phyloP scores from a whole-genome alignment of 2,888 invertebrate species.

The Caenorhabditis becei region DNA sequence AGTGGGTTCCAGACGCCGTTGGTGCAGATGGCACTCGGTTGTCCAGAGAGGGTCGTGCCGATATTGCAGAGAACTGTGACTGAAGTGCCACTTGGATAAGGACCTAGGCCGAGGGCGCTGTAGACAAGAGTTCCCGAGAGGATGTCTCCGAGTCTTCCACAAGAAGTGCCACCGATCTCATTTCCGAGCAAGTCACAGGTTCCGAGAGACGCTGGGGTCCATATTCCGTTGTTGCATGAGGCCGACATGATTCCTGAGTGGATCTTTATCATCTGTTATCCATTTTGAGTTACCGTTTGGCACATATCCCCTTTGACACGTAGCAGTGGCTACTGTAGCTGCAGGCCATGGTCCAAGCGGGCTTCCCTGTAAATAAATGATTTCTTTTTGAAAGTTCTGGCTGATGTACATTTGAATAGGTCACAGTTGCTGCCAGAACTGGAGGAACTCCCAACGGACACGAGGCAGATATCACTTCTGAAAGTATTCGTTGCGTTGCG shows the following conservation, averaged over 20 bases:
- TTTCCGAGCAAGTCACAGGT: slow-evolving; percentile 48
- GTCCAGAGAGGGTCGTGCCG: slow-evolving; percentile 65
- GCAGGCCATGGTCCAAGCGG: slow-evolving; percentile 66
- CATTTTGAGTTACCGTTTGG: slow-evolving; percentile 32
- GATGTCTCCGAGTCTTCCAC: slow-evolving; percentile 37
- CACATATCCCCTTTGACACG: slow-evolving; percentile 57
- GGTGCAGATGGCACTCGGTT: slow-evolving; percentile 60
- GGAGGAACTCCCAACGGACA: slow-evolving; percentile 45
- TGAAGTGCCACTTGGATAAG: slow-evolving; percentile 67
- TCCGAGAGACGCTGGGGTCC: slow-evolving; percentile 64
- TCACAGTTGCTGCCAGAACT: slow-evolving; percentile 44
- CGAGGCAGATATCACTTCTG: slow-evolving; percentile 30
- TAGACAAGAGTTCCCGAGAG: slow-evolving; percentile 50
- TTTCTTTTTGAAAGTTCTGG: background rate
- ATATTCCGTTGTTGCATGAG: slow-evolving; percentile 54
- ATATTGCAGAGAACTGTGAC: slow-evolving; percentile 71
- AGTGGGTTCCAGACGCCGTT: slow-evolving; percentile 69
- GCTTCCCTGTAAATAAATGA: slow-evolving; percentile 41
- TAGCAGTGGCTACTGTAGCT: slow-evolving; percentile 58
- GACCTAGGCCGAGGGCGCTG: slow-evolving; percentile 47
- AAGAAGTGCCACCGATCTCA: slow-evolving; percentile 39
- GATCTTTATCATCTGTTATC: background rate
- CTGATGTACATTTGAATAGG: slow-evolving; percentile 55
- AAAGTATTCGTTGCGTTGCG: background rate
- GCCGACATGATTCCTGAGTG: slow-evolving; percentile 44